A percentile compares a stretch with the other conserved stretches of the same genome.
These are phyloP conservation scores for Xestia c-nigrum DNA, from an alignment of 2,888 invertebrate genomes.

Conservation along the genomic window DNA sequence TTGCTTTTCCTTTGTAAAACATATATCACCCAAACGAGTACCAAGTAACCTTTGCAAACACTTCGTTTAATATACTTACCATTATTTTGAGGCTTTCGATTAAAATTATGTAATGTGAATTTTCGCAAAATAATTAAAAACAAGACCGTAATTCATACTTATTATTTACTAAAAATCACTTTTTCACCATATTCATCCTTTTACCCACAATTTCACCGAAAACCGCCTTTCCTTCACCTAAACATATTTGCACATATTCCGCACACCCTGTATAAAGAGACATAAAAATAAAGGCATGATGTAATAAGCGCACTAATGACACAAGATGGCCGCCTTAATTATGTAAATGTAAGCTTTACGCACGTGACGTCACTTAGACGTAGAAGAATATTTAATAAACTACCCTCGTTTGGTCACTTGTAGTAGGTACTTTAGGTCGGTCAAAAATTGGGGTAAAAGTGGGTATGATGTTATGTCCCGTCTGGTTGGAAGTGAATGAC, in stretches of 20 bases:
- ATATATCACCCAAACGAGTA: too few species aligned
- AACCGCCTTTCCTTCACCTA: background rate
- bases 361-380: conserved; percentile 57
- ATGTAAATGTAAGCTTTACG: conserved; percentile 63
- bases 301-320: conserved; percentile 50
- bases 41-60: background rate
- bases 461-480: conserved; percentile 28
- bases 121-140: background rate
- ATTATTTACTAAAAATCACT: background rate
- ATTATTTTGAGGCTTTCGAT: background rate
- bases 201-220: background rate
- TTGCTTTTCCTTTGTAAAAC: background rate
- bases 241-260: conserved; percentile 36
- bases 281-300: conserved; percentile 61
- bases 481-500: conserved; percentile 20
- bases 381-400: conserved; percentile 68
- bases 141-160: background rate
- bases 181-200: background rate
- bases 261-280: conserved; percentile 38
- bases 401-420: conserved; percentile 58
- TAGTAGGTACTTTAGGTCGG: conserved; percentile 17
- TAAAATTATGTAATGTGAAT: background rate
- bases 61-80: background rate
- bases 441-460: conserved; percentile 36
- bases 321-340: conserved; percentile 65